Percentiles rank a stretch among this genome's conserved stretches.
Evolutionary conservation across 1,140 invertebrate genomes (phyloP).

Genomic region (Hestina assimilis): DNA sequence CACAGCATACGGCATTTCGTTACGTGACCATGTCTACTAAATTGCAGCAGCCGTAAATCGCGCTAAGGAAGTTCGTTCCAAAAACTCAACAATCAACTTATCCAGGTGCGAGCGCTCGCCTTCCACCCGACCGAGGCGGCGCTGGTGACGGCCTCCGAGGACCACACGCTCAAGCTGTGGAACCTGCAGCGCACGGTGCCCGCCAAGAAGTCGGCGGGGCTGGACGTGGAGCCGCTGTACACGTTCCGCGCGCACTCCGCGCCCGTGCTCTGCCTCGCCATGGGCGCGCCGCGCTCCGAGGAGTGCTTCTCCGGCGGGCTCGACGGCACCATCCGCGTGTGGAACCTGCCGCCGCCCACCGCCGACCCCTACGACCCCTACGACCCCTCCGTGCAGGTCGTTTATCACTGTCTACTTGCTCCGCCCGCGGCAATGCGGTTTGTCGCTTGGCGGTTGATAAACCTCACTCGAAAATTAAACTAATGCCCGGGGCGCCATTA

Average conservation of each 20-base stretch:
- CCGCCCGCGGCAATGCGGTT: too few relatives aligned
- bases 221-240: conserved; percentile 99
- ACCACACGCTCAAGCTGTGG: conserved; percentile 99
- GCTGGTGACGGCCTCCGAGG: conserved; percentile 98
- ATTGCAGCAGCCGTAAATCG: too few relatives aligned
- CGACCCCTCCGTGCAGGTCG: conserved; percentile 92
- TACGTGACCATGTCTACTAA: too few relatives aligned
- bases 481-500: too few relatives aligned
- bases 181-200: conserved; percentile 98
- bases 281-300: conserved; percentile 94
- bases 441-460: too few relatives aligned
- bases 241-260: conserved; percentile 97
- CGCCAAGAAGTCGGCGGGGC: conserved; percentile 96
- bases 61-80: too few relatives aligned
- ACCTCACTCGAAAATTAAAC: too few relatives aligned
- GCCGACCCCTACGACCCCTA: conserved; percentile 99
- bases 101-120: conserved; percentile 90
- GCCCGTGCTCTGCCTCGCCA: conserved; percentile 95
- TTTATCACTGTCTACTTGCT: neutral
- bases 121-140: conserved; percentile 99
- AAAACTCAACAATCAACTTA: neutral
- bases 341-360: conserved; percentile 97
- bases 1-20: too few relatives aligned
- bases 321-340: conserved; percentile 96
- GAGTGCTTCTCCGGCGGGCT: conserved; percentile 96